A percentile compares a stretch with the other conserved stretches of the same genome.
Evolutionary conservation across 2,888 invertebrate genomes (phyloP).

Genomic region (Aspidiotus rigidus): DNA sequence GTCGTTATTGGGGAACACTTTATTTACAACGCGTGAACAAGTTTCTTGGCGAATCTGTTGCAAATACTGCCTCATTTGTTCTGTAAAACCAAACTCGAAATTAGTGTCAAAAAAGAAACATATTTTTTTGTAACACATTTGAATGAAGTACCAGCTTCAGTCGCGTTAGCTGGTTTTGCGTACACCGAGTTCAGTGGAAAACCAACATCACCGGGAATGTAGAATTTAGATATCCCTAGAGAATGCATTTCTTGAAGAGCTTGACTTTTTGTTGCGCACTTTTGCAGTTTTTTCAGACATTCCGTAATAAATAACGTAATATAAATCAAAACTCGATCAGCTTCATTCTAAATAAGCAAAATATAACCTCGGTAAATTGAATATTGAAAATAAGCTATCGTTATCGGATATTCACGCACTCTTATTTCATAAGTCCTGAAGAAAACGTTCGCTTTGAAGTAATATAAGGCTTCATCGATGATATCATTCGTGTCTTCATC

Average conservation of each 20-base stretch:
- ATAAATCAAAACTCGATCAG: conserved; percentile 93
- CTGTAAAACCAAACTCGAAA: conserved; percentile 46
- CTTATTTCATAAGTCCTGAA: conserved; percentile 98
- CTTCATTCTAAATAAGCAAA: conserved; percentile 62
- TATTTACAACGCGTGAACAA: conserved; percentile 80
- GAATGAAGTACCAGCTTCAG: conserved; percentile 60
- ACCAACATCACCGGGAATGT: conserved; percentile 89
- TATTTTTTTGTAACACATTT: not conserved
- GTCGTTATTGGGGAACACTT: conserved; percentile 79
- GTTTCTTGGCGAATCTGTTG: conserved; percentile 93
- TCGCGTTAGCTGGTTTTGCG: conserved; percentile 66
- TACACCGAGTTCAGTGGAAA: conserved; percentile 95
- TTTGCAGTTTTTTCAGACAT: conserved; percentile 87
- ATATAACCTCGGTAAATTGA: not conserved
- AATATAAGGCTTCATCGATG: conserved; percentile 93
- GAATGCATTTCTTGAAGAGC: conserved; percentile 90
- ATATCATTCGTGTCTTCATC: conserved; percentile 71
- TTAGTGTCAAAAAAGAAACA: not conserved
- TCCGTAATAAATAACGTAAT: conserved; percentile 95
- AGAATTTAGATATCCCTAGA: conserved; percentile 86
- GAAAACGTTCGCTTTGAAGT: conserved; percentile 98
- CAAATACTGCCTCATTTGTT: conserved; percentile 83
- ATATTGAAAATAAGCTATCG: not conserved
- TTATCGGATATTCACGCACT: conserved; percentile 47
- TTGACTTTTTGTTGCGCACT: conserved; percentile 78